Percentiles rank a stretch among this genome's conserved stretches.
These are phyloP conservation scores for Epistrophe eligans DNA, from an alignment of 2,888 invertebrate genomes.

Conservation along the genomic window DNA sequence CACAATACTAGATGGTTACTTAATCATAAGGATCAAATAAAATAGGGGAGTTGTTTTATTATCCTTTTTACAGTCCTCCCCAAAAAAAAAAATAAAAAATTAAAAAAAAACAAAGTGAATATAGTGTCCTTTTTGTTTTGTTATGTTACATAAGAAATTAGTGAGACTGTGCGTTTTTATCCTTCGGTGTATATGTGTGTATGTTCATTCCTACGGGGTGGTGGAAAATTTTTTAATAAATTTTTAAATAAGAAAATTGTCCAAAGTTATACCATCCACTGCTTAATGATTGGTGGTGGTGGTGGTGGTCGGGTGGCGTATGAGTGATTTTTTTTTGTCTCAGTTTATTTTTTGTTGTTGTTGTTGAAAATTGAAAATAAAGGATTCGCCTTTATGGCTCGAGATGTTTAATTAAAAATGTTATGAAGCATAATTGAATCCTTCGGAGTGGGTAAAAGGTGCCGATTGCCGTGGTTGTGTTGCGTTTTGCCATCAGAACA, in stretches of 20 bases:
- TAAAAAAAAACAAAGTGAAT: constrained; percentile 12
- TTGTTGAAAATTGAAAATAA: constrained; percentile 66
- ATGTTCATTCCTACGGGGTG: background rate
- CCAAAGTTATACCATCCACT: background rate
- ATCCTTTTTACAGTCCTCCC: constrained; percentile 4
- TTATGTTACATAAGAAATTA: constrained; percentile 56
- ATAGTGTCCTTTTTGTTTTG: constrained; percentile 23
- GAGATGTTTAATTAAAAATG: constrained; percentile 71
- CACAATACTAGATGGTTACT: constrained; percentile 64
- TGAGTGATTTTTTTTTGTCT: constrained; percentile 19
- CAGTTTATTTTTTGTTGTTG: background rate
- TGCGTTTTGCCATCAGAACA: constrained; percentile 20
- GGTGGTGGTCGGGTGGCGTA: constrained; percentile 35
- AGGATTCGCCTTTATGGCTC: constrained; percentile 56
- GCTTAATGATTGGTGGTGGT: background rate
- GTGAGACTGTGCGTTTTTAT: constrained; percentile 35
- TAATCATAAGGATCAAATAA: constrained; percentile 58
- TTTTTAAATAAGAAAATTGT: constrained; percentile 65
- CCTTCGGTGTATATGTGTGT: constrained; percentile 2
- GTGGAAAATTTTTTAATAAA: constrained; percentile 62
- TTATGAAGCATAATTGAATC: constrained; percentile 72
- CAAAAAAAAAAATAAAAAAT: background rate
- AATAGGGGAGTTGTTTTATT: constrained; percentile 33
- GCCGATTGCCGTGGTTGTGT: constrained; percentile 21
- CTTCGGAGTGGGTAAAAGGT: constrained; percentile 18